Percentiles rank a stretch among this genome's conserved stretches.
Conservation (phyloP, 2,113 vertebrate species). For the Pipra filicauda region DNA sequence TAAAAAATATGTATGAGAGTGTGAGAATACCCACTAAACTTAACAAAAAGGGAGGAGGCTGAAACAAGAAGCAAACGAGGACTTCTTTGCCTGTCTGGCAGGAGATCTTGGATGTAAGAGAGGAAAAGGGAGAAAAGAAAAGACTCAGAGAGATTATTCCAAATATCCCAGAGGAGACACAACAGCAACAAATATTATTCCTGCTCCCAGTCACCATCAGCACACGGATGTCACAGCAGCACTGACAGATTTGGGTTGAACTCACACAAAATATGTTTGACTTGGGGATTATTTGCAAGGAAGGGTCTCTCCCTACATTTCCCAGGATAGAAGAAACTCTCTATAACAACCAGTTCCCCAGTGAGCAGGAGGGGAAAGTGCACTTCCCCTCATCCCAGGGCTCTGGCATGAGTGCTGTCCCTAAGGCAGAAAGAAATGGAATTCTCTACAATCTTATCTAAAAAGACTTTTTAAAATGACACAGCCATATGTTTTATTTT, state of each 20-base stretch:
- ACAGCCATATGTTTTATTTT: background rate
- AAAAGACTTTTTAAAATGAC: background rate
- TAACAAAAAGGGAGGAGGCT: background rate
- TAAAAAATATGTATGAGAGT: fast-evolving
- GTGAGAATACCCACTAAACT: background rate
- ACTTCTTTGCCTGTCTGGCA: background rate
- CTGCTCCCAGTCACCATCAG: background rate
- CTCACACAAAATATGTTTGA: background rate
- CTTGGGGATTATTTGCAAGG: background rate
- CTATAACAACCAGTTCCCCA: background rate
- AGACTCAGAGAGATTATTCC: background rate
- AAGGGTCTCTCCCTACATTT: background rate
- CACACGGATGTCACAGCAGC: background rate
- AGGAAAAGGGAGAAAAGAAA: background rate
- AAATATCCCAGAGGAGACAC: background rate
- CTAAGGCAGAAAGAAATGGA: background rate
- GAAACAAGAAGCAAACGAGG: background rate
- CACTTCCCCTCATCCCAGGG: background rate
- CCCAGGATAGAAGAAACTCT: background rate
- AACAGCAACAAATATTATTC: background rate
- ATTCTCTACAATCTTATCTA: background rate
- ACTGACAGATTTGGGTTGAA: background rate
- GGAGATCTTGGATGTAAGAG: background rate
- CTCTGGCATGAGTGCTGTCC: background rate
- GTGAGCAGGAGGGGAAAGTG: background rate